Evolutionary conservation across 92 coral and sea anemone species (phyloP).

Genomic region (Palythoa grandiflora): DNA sequence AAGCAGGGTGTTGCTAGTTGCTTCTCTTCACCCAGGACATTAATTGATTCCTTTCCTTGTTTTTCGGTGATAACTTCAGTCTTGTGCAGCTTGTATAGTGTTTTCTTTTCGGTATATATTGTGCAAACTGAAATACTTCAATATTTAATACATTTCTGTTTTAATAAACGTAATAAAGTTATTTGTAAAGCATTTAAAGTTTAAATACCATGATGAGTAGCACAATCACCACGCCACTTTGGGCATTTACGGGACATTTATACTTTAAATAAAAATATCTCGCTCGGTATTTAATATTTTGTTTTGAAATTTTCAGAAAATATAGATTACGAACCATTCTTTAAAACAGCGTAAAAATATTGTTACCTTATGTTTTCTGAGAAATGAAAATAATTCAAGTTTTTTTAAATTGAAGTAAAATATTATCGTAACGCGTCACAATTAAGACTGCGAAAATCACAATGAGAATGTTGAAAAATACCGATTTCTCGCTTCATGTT

Average conservation of each 20-base stretch:
- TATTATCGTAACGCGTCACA: slow-evolving; percentile 24
- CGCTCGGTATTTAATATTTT: slow-evolving; percentile 6
- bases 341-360: background rate
- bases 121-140: too few relatives aligned
- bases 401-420: slow-evolving; percentile 18
- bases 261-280: slow-evolving; percentile 10
- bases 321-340: background rate
- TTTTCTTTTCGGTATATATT: too few relatives aligned
- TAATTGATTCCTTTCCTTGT: too few relatives aligned
- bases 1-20: too few relatives aligned
- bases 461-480: slow-evolving; percentile 18
- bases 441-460: slow-evolving; percentile 22
- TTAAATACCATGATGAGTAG: background rate
- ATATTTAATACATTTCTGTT: too few relatives aligned
- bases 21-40: too few relatives aligned
- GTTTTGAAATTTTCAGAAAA: slow-evolving; percentile 7
- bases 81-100: too few relatives aligned
- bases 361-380: slow-evolving; percentile 9
- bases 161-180: too few relatives aligned
- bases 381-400: slow-evolving; percentile 12
- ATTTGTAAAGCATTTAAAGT: too few relatives aligned
- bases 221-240: slow-evolving; percentile 32
- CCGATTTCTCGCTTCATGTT: slow-evolving; percentile 25
- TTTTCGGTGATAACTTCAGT: too few relatives aligned
- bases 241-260: slow-evolving; percentile 13